Evolutionary conservation across 2,888 invertebrate species (phyloP).

Genomic region (Synanthedon andrenaeformis): DNA sequence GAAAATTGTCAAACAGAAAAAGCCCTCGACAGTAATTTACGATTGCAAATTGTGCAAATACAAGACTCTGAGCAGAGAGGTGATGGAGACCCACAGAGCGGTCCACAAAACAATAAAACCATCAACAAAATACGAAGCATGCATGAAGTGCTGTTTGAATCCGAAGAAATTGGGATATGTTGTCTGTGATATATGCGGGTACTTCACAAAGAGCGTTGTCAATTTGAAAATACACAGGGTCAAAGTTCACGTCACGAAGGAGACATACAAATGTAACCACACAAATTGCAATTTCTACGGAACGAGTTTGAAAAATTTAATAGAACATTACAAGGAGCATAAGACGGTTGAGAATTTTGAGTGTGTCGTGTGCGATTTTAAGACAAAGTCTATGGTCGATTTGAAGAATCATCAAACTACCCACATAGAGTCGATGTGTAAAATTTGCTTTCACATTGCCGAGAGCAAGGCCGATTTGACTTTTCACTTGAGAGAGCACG

Average conservation of each 20-base stretch:
- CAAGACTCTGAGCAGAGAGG: constrained; percentile 2
- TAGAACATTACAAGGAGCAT: constrained; percentile 7
- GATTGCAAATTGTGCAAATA: constrained; percentile 5
- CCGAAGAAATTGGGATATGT: neutral
- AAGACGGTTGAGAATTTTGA: neutral
- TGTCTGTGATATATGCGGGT: constrained; percentile 7
- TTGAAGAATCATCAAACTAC: neutral
- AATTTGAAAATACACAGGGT: constrained; percentile 9
- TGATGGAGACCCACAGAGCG: constrained; percentile 1
- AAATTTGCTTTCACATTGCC: neutral
- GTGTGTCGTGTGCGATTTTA: neutral
- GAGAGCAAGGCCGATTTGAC: neutral
- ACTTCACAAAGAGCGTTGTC: constrained; percentile 4
- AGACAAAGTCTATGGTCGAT: neutral
- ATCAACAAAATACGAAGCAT: neutral
- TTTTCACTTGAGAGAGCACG: neutral
- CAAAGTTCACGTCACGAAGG: constrained; percentile 8
- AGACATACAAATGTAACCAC: constrained; percentile 8
- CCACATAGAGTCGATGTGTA: neutral
- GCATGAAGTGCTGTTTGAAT: neutral
- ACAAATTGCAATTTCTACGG: constrained; percentile 5
- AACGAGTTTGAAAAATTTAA: constrained; percentile 8
- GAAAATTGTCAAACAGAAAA: neutral
- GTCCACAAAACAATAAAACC: constrained; percentile 1
- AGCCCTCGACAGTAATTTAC: neutral